A percentile compares a stretch with the other conserved stretches of the same genome.
These are phyloP conservation scores for Meliscaeva auricollis DNA, from an alignment of 2,888 invertebrate genomes.

Conservation along the genomic window DNA sequence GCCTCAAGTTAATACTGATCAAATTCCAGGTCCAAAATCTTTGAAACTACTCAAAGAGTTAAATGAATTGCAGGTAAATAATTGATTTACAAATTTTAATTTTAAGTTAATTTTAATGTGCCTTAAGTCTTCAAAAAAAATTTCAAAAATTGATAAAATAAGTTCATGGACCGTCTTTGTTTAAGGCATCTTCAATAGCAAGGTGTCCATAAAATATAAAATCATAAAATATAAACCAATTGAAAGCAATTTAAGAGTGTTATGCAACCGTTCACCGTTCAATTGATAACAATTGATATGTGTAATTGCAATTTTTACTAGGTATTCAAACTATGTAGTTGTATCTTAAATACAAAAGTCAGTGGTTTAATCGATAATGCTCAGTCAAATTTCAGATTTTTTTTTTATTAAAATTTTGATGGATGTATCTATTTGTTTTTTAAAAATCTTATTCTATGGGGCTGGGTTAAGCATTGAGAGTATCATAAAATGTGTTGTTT, in stretches of 20 bases:
- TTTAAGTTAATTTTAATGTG: background rate
- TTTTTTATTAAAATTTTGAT: too few species aligned
- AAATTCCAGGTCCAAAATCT: constrained; percentile 61
- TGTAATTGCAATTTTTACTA: background rate
- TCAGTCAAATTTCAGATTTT: too few species aligned
- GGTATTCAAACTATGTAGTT: background rate
- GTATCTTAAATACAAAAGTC: background rate
- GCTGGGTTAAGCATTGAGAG: too few species aligned
- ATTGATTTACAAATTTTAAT: background rate
- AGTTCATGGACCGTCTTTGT: background rate
- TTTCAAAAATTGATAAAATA: background rate
- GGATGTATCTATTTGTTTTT: too few species aligned
- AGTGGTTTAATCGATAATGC: background rate
- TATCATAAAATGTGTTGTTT: too few species aligned
- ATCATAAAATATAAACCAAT: background rate
- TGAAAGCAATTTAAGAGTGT: constrained; percentile 16
- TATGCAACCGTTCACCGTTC: constrained; percentile 13
- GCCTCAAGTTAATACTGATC: constrained; percentile 35
- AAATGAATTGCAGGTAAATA: constrained; percentile 46
- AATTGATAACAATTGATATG: constrained; percentile 17
- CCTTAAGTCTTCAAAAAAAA: background rate
- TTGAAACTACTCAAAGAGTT: constrained; percentile 41
- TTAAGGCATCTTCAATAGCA: background rate
- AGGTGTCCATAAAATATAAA: background rate
- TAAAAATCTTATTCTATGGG: too few species aligned